Percentiles rank a stretch among this genome's conserved stretches.
These are phyloP conservation scores for Hippocampus abdominalis DNA, from an alignment of 2,113 vertebrate genomes.

Conservation along the genomic window DNA sequence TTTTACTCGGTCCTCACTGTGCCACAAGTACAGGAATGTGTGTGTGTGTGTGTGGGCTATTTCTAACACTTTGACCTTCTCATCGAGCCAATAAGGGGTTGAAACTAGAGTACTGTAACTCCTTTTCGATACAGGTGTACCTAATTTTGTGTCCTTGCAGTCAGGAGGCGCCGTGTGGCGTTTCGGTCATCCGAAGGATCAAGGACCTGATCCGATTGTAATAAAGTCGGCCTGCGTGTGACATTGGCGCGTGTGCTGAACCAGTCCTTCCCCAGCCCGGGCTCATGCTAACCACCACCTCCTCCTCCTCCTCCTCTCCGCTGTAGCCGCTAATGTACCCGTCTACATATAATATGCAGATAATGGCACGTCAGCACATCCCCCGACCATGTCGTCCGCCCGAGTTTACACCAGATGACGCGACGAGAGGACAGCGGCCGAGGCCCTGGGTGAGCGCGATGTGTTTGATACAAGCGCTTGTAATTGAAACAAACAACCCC, in stretches of 20 bases:
- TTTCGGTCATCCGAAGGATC: too few species aligned
- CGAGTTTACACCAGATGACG: constrained; percentile 63
- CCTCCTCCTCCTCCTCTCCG: neutral
- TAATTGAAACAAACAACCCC: neutral
- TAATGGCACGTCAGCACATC: constrained; percentile 61
- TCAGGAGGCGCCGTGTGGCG: neutral
- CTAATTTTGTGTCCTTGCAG: neutral
- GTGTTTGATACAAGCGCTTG: constrained; percentile 52
- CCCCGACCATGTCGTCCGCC: constrained; percentile 52
- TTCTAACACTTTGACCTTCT: neutral
- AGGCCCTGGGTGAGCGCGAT: constrained; percentile 68
- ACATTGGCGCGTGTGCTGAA: neutral
- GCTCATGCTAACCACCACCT: neutral
- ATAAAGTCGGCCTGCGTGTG: neutral
- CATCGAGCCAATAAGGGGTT: neutral
- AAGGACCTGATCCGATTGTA: neutral
- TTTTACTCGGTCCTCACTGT: too few species aligned
- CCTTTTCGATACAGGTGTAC: neutral
- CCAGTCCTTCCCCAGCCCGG: neutral
- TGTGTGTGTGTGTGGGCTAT: too few species aligned
- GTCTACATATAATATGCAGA: constrained; percentile 69
- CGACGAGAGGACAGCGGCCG: constrained; percentile 44
- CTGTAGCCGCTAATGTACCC: constrained; percentile 50
- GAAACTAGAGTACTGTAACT: neutral
- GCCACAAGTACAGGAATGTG: too few species aligned